These are phyloP conservation scores for Tortrix viridana DNA, from an alignment of 2,888 invertebrate genomes.

Conservation along the genomic window DNA sequence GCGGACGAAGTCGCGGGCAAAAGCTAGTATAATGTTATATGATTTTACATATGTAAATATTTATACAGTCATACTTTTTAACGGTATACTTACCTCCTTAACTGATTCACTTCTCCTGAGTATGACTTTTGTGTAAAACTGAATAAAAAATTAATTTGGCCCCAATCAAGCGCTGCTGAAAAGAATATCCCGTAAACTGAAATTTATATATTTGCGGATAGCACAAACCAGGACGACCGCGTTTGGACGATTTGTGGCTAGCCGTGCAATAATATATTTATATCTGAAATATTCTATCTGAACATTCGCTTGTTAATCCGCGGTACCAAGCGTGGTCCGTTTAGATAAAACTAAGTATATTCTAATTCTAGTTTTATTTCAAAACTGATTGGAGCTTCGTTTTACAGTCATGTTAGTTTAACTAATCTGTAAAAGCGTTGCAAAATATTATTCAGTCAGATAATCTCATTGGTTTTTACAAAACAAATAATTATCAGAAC, in stretches of 20 bases:
- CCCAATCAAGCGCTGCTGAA: conserved; percentile 4
- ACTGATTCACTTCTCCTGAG: too few relatives aligned
- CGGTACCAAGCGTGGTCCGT: neutral
- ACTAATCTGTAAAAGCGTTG: too few relatives aligned
- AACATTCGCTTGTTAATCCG: conserved; percentile 1
- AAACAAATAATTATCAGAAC: too few relatives aligned
- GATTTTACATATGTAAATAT: too few relatives aligned
- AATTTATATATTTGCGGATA: conserved; percentile 23
- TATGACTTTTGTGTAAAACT: neutral
- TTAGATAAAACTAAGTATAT: conserved; percentile 6
- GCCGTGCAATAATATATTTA: conserved; percentile 23
- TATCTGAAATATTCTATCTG: conserved; percentile 20
- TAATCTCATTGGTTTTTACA: too few relatives aligned
- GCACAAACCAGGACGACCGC: conserved; percentile 2
- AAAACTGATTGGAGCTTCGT: neutral
- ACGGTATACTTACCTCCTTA: too few relatives aligned
- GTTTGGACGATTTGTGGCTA: conserved; percentile 16
- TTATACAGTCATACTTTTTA: too few relatives aligned
- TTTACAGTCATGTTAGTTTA: too few relatives aligned
- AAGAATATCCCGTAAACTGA: conserved; percentile 23
- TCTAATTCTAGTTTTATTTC: neutral
- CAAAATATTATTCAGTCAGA: too few relatives aligned
- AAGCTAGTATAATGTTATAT: too few relatives aligned
- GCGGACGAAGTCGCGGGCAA: too few relatives aligned
- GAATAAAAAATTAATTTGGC: neutral